phyloP scores from a whole-genome alignment of 2,113 vertebrate genomes.

The Malurus melanocephalus region DNA sequence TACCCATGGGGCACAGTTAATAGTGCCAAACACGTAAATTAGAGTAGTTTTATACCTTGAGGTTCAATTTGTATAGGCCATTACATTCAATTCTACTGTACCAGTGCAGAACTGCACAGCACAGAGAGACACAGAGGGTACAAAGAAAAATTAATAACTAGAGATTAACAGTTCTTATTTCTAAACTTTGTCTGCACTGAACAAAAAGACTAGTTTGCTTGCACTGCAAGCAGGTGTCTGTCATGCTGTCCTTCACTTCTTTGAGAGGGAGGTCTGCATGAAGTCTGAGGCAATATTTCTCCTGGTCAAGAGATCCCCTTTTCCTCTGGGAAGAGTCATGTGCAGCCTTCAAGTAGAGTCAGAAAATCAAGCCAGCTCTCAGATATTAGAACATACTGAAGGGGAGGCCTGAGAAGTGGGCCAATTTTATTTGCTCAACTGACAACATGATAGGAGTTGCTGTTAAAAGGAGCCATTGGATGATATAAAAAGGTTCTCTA shows the following conservation, averaged over 20 bases:
- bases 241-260: background rate
- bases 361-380: constrained; percentile 2
- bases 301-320: background rate
- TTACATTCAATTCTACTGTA: background rate
- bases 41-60: background rate
- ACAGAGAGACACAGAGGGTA: background rate
- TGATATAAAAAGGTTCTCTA: constrained; percentile 32
- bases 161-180: background rate
- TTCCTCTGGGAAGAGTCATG: background rate
- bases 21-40: background rate
- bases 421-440: constrained; percentile 5
- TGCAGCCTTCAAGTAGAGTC: background rate
- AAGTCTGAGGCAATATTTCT: background rate
- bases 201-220: background rate
- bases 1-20: background rate
- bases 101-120: background rate
- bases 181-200: background rate
- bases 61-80: background rate
- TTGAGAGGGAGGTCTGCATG: background rate
- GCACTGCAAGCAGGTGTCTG: background rate
- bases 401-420: background rate
- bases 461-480: constrained; percentile 21
- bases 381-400: background rate
- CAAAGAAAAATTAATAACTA: background rate
- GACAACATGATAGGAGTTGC: background rate